Percentiles rank a stretch among this genome's conserved stretches.
These are phyloP conservation scores for Lithophane leautieri DNA, from an alignment of 2,888 invertebrate species.

Conservation along the genomic window DNA sequence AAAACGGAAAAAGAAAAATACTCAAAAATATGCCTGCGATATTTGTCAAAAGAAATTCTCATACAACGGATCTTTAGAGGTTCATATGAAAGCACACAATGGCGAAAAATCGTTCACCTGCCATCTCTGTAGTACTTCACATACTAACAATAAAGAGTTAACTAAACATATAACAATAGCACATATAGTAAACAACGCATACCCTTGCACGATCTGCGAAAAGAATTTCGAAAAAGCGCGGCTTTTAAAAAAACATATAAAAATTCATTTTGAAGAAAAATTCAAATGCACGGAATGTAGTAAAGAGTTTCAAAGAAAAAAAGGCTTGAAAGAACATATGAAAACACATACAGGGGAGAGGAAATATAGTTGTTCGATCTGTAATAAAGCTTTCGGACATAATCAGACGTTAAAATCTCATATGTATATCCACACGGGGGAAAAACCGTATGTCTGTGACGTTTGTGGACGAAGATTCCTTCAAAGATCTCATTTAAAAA, in stretches of 20 bases:
- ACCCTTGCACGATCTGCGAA: conserved; percentile 78
- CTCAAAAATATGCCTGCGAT: conserved; percentile 65
- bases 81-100: conserved; percentile 74
- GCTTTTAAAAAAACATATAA: conserved; percentile 80
- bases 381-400: conserved; percentile 81
- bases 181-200: conserved; percentile 74
- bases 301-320: conserved; percentile 82
- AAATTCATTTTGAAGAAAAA: conserved; percentile 78
- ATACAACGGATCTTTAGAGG: conserved; percentile 75
- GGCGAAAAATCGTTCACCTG: conserved; percentile 81
- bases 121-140: conserved; percentile 76
- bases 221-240: conserved; percentile 77
- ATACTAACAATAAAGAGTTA: conserved; percentile 79
- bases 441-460: conserved; percentile 84
- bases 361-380: conserved; percentile 79
- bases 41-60: conserved; percentile 74
- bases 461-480: conserved; percentile 83
- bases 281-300: conserved; percentile 80
- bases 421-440: conserved; percentile 84
- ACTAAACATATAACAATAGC: conserved; percentile 77
- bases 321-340: conserved; percentile 84
- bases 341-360: conserved; percentile 83
- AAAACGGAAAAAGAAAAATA: conserved; percentile 47
- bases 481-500: conserved; percentile 82
- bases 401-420: conserved; percentile 86